Evolutionary conservation across 1,140 invertebrate species (phyloP).

Genomic region (Aphaenogaster floridana): DNA sequence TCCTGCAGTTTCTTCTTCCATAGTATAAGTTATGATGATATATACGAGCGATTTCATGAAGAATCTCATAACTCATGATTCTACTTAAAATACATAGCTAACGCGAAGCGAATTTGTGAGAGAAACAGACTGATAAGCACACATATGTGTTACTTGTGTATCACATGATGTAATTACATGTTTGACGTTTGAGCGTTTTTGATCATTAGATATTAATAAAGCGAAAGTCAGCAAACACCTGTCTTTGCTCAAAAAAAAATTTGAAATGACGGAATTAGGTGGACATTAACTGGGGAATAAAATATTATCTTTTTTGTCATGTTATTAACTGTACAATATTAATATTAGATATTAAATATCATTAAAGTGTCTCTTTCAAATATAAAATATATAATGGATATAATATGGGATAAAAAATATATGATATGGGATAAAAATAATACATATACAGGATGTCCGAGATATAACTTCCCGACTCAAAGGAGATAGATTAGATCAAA

Average conservation of each 20-base stretch:
- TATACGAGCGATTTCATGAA: neutral
- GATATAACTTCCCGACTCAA: too few relatives aligned
- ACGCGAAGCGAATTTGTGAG: conserved; percentile 2
- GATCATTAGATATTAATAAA: conserved; percentile 44
- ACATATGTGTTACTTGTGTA: conserved; percentile 14
- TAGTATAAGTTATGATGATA: neutral
- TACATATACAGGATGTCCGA: neutral
- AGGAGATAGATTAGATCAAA: too few relatives aligned
- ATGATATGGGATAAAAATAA: neutral
- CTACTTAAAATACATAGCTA: neutral
- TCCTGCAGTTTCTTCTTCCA: neutral
- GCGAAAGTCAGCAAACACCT: conserved; percentile 62
- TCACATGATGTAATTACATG: conserved; percentile 48
- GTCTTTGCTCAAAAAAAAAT: conserved; percentile 62
- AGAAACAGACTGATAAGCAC: conserved; percentile 35
- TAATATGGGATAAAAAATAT: neutral
- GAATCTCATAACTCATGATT: conserved; percentile 7
- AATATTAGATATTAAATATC: neutral
- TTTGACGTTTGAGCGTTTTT: conserved; percentile 41
- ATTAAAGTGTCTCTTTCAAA: neutral
- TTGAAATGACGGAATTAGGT: conserved; percentile 3
- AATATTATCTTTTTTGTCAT: conserved; percentile 9
- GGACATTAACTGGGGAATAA: conserved; percentile 7
- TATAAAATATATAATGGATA: conserved; percentile 11
- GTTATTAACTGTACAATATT: neutral